Evolutionary conservation across 2,797 vertebrate species (phyloP).

Genomic region (Hydrolagus colliei): DNA sequence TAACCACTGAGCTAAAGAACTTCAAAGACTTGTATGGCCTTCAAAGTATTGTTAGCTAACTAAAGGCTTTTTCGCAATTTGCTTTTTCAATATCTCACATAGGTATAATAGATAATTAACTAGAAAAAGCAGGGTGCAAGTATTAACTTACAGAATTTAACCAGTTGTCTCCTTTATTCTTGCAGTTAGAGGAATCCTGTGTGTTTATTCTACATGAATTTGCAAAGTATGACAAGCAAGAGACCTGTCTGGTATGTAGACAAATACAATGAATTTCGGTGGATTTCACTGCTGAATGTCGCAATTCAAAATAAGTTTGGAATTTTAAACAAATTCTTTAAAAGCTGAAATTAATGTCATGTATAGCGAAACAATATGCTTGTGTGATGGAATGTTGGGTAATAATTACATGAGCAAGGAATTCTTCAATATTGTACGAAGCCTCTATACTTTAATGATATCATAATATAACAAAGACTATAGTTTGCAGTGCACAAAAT

Average conservation of each 20-base stretch:
- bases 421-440: background rate
- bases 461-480: too few relatives aligned
- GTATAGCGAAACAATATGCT: background rate
- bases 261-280: background rate
- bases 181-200: background rate
- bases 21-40: too few relatives aligned
- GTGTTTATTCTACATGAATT: constrained; percentile 1
- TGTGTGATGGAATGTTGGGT: background rate
- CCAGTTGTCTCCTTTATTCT: background rate
- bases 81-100: too few relatives aligned
- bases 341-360: background rate
- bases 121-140: background rate
- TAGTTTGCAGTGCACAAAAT: too few relatives aligned
- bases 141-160: background rate
- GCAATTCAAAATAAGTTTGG: background rate
- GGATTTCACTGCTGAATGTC: background rate
- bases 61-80: too few relatives aligned
- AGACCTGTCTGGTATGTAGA: constrained; percentile 9
- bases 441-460: too few relatives aligned
- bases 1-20: too few relatives aligned
- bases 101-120: too few relatives aligned
- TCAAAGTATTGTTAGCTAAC: too few relatives aligned
- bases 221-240: constrained; percentile 29
- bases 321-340: background rate
- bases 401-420: background rate